A percentile compares a stretch with the other conserved stretches of the same genome.
phyloP scores from a whole-genome alignment of 2,113 vertebrate species.

The Erythrocercus mccallii region DNA sequence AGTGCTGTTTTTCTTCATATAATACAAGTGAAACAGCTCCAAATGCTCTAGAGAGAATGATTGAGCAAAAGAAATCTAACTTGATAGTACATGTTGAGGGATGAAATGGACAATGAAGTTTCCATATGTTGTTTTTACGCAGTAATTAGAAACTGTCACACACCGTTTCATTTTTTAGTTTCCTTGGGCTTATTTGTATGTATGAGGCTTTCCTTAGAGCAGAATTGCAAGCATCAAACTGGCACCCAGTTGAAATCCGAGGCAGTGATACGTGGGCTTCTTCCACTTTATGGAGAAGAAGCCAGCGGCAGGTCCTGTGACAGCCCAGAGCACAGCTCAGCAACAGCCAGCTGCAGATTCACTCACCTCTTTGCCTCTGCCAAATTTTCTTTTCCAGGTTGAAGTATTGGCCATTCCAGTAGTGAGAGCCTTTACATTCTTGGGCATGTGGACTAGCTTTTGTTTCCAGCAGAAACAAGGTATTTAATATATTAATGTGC shows the following conservation, averaged over 20 bases:
- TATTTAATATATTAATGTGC: neutral
- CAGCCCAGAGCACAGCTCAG: neutral
- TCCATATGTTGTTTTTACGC: constrained; percentile 89
- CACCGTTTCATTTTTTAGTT: constrained; percentile 79
- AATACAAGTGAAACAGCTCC: constrained; percentile 51
- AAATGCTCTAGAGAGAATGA: constrained; percentile 73
- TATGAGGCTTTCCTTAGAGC: constrained; percentile 69
- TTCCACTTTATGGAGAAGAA: constrained; percentile 50
- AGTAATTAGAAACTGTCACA: constrained; percentile 90
- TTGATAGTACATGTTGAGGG: constrained; percentile 83
- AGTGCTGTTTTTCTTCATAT: constrained; percentile 27
- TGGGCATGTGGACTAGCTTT: neutral
- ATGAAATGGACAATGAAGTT: constrained; percentile 91
- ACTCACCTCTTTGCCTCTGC: neutral
- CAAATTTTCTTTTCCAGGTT: neutral
- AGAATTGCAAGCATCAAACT: constrained; percentile 61
- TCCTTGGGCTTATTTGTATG: constrained; percentile 78
- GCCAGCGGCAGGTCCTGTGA: constrained; percentile 61
- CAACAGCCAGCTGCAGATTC: constrained; percentile 10
- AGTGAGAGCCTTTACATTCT: neutral
- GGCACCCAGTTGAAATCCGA: constrained; percentile 57
- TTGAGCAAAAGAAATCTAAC: constrained; percentile 77
- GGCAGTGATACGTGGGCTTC: constrained; percentile 35
- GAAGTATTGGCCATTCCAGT: neutral
- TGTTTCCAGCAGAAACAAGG: neutral